Evolutionary conservation across 2,797 vertebrate genomes (phyloP).

Genomic region (Rhabdophis nuchalis): DNA sequence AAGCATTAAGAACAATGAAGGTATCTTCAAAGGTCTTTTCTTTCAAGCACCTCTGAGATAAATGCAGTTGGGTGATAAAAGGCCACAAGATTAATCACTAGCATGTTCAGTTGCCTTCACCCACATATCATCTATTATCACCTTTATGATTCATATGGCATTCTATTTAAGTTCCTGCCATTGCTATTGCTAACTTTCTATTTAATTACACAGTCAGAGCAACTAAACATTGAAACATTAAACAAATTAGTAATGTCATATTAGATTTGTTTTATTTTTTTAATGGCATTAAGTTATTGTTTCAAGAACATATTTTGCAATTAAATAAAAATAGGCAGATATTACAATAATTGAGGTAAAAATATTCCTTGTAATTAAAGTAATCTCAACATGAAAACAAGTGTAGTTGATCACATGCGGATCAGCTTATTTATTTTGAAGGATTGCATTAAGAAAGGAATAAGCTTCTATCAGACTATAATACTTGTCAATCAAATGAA

Average conservation of each 20-base stretch:
- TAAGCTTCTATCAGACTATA: not conserved
- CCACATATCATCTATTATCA: not conserved
- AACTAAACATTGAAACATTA: not conserved
- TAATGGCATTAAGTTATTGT: not conserved
- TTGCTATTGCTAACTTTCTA: not conserved
- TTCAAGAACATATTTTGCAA: not conserved
- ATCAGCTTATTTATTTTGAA: not conserved
- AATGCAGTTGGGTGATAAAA: not conserved
- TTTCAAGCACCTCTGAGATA: not conserved
- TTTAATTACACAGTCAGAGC: not conserved
- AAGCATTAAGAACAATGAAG: constrained; percentile 12
- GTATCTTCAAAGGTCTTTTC: not conserved
- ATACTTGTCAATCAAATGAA: not conserved
- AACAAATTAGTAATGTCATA: not conserved
- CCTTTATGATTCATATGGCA: not conserved
- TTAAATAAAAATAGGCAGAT: not conserved
- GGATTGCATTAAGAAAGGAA: not conserved
- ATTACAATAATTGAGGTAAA: not conserved
- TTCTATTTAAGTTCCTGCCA: not conserved
- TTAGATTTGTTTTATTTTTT: not conserved
- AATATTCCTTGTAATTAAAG: not conserved
- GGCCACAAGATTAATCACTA: not conserved
- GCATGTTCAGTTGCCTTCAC: not conserved
- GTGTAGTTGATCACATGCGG: not conserved
- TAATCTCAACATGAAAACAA: not conserved